phyloP scores from a whole-genome alignment of 2,113 vertebrate species.

The Ophiodon elongatus region DNA sequence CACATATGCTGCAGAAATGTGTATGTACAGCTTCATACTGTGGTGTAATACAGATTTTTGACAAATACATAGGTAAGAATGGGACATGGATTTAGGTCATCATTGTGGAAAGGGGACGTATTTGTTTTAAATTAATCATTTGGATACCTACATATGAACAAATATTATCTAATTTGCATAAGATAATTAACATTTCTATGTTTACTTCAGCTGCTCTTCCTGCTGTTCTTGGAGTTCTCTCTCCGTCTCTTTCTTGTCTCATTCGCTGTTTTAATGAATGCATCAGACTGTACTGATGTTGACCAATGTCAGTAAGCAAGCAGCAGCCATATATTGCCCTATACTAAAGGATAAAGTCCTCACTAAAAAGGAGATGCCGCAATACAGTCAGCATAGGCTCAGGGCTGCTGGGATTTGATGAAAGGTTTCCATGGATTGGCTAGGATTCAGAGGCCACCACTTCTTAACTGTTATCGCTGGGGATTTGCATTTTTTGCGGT shows the following conservation, averaged over 20 bases:
- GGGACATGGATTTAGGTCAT: not conserved
- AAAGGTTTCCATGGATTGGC: slow-evolving; percentile 66
- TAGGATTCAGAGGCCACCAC: slow-evolving; percentile 54
- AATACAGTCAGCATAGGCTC: slow-evolving; percentile 49
- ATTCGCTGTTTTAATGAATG: slow-evolving; percentile 36
- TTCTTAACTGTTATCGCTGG: slow-evolving; percentile 47
- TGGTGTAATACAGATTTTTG: not conserved
- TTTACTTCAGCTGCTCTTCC: slow-evolving; percentile 14
- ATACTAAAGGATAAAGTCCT: slow-evolving; percentile 59
- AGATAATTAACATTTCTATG: not conserved
- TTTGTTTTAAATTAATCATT: not conserved
- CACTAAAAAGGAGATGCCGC: slow-evolving; percentile 35
- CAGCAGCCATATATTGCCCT: slow-evolving; percentile 32
- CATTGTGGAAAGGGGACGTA: not conserved
- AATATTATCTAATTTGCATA: not conserved
- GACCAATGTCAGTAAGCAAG: slow-evolving; percentile 44
- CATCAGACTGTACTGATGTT: slow-evolving; percentile 21
- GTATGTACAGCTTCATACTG: not conserved
- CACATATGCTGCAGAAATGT: slow-evolving; percentile 9
- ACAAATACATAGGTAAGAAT: not conserved
- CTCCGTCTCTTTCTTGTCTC: not conserved
- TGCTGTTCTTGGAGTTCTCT: slow-evolving; percentile 20
- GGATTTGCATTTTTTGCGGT: slow-evolving; percentile 56
- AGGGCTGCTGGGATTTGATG: slow-evolving; percentile 66
- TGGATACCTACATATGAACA: not conserved